Evolutionary conservation across 2,888 invertebrate genomes (phyloP).

Genomic region (Polyploca ridens): DNA sequence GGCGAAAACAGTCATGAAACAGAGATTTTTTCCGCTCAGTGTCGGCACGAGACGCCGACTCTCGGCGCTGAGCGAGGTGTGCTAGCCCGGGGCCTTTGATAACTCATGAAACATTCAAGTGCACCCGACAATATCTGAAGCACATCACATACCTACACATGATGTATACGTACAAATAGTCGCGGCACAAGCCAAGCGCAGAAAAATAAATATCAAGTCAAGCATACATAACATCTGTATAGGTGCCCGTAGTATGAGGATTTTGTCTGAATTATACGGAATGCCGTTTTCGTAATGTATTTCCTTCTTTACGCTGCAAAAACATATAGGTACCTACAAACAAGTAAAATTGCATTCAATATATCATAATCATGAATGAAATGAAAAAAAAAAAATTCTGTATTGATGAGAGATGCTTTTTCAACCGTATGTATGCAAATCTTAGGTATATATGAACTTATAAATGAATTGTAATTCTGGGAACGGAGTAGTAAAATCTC

Average conservation of each 20-base stretch:
- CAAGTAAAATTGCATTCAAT: too few species aligned
- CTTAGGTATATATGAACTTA: too few species aligned
- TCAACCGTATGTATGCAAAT: too few species aligned
- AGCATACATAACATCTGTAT: too few species aligned
- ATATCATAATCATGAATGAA: too few species aligned
- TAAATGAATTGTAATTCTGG: slow-evolving; percentile 28
- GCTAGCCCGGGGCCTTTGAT: slow-evolving; percentile 64
- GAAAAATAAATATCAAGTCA: background rate
- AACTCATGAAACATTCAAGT: slow-evolving; percentile 77
- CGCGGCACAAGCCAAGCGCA: background rate
- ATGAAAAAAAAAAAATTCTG: too few species aligned
- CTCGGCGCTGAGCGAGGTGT: slow-evolving; percentile 39
- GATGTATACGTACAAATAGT: slow-evolving; percentile 5
- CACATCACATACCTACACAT: slow-evolving; percentile 20
- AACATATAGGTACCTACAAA: too few species aligned
- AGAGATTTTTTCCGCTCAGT: slow-evolving; percentile 49
- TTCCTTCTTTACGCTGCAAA: too few species aligned
- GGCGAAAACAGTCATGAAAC: slow-evolving; percentile 65
- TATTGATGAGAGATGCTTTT: too few species aligned
- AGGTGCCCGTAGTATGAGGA: too few species aligned
- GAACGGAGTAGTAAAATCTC: slow-evolving; percentile 59
- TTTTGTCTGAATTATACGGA: too few species aligned
- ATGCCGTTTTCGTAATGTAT: too few species aligned
- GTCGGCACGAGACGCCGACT: slow-evolving; percentile 41
- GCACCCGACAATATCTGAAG: slow-evolving; percentile 50